phyloP scores from a whole-genome alignment of 2,888 invertebrate species.

The Aspidiotus rigidus region DNA sequence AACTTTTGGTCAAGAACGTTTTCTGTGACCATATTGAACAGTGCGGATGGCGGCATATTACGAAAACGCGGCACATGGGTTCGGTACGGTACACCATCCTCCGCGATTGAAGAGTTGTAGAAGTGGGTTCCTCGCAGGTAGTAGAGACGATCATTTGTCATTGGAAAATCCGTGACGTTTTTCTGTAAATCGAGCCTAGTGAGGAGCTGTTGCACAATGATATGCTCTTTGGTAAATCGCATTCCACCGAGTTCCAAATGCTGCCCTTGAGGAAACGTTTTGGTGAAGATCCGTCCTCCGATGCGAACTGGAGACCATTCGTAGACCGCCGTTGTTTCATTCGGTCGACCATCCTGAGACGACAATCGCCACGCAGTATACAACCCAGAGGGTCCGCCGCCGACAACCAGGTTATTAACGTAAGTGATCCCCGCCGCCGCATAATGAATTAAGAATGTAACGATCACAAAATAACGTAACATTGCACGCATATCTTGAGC shows the following conservation, averaged over 20 bases:
- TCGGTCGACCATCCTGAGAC: not conserved
- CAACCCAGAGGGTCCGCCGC: not conserved
- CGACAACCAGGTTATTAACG: not conserved
- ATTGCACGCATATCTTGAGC: no score
- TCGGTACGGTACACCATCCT: not conserved
- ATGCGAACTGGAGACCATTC: not conserved
- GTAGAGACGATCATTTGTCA: not conserved
- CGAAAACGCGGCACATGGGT: not conserved
- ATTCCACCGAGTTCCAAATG: not conserved
- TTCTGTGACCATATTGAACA: not conserved
- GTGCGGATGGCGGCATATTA: not conserved
- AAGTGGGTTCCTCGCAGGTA: not conserved
- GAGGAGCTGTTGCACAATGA: not conserved
- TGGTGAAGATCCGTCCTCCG: not conserved
- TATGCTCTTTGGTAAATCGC: not conserved
- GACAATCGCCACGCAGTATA: not conserved
- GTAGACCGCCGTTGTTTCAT: not conserved
- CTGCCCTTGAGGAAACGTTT: not conserved
- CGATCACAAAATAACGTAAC: not conserved
- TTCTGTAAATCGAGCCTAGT: not conserved
- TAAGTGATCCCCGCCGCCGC: not conserved
- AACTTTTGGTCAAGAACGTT: not conserved
- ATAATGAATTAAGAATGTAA: not conserved
- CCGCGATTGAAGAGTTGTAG: not conserved
- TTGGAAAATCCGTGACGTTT: not conserved